Evolutionary conservation across 2,888 invertebrate species (phyloP).

Genomic region (Spodoptera littoralis): DNA sequence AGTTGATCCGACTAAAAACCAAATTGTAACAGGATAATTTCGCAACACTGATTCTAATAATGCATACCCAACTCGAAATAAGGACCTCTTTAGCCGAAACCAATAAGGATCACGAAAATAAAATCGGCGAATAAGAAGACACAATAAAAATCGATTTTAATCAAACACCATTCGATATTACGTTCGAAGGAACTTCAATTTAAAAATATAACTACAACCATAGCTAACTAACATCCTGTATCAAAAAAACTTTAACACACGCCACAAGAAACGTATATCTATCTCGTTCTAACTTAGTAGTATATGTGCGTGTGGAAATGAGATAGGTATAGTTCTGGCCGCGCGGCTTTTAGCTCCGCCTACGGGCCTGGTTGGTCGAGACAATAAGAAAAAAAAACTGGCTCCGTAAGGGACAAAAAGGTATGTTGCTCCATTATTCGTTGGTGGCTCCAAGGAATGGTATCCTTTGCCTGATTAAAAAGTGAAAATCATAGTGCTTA

Average conservation of each 20-base stretch:
- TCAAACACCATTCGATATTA: background rate
- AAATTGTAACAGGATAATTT: too few species aligned
- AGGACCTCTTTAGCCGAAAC: too few species aligned
- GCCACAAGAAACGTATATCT: slow-evolving; percentile 47
- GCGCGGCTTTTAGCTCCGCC: slow-evolving; percentile 66
- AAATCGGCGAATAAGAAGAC: background rate
- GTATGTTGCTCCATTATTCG: slow-evolving; percentile 76
- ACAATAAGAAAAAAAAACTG: slow-evolving; percentile 79
- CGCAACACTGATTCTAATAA: too few species aligned
- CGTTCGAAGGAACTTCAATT: slow-evolving; percentile 24
- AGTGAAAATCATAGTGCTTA: slow-evolving; percentile 76
- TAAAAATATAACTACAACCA: slow-evolving; percentile 42
- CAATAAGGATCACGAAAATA: background rate
- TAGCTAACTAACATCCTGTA: slow-evolving; percentile 51
- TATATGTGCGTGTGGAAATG: slow-evolving; percentile 48
- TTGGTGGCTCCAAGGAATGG: slow-evolving; percentile 73
- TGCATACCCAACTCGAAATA: too few species aligned
- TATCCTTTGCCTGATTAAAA: slow-evolving; percentile 74
- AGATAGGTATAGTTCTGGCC: slow-evolving; percentile 52
- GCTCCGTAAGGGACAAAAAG: slow-evolving; percentile 82
- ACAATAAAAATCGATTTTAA: slow-evolving; percentile 5
- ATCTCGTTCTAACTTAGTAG: slow-evolving; percentile 57
- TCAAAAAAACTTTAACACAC: slow-evolving; percentile 63
- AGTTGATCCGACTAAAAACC: too few species aligned
- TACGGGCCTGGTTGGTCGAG: slow-evolving; percentile 76